Evolutionary conservation across 2,113 vertebrate species (phyloP), one percentile per base, ranked within the genome.

Genomic region (Haemorhous mexicanus): DNA sequence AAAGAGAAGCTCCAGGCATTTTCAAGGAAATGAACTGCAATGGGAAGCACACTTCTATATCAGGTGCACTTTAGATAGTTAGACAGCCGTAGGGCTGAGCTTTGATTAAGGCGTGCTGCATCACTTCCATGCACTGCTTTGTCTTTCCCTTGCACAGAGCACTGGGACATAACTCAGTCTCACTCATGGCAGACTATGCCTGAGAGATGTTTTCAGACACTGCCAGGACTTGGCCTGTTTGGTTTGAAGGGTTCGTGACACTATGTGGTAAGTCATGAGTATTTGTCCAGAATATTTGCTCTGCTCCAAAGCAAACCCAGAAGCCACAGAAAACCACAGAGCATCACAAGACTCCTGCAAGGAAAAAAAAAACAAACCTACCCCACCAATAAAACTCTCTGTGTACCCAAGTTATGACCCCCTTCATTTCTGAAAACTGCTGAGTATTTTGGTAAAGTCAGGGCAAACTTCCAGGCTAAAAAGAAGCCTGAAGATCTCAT

Each of bases 361-460:
- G 46, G 15, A 72, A 62, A 73, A 37, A 8, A 27, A 39, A 21
- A 52, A 39, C 16, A 46, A 44, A 44, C 44, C 44, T 30, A 53
- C 52, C 28, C 16, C 55, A 59, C 12, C 27, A 66, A 41, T 74
- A 74, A 88, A 83, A 69, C 28, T 53, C 69, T 73, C 68, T 70
- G 67, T 74, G 87, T 94, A 69, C 27, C 56, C 72, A 80, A 46
- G 41, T 61, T 70, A 88, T 47, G 47, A 88, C 63, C 39, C 15
- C 5, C 0, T 68, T 78, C 33, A 75, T 27, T 95, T 88, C 46
- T 63, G 61, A 56, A 94, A 94, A 83, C n/a, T 94, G 62, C 63
- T 84, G 75, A 86, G 21, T 59, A 49, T 87, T 94, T 93, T 90
- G 55, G 75, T 74, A 78, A 95, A 90, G 33, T 77, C 77, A 87